Percentiles rank a stretch among this genome's conserved stretches.
These are phyloP conservation scores for Lagopus muta DNA, from an alignment of 2,113 vertebrate genomes.

Conservation along the genomic window DNA sequence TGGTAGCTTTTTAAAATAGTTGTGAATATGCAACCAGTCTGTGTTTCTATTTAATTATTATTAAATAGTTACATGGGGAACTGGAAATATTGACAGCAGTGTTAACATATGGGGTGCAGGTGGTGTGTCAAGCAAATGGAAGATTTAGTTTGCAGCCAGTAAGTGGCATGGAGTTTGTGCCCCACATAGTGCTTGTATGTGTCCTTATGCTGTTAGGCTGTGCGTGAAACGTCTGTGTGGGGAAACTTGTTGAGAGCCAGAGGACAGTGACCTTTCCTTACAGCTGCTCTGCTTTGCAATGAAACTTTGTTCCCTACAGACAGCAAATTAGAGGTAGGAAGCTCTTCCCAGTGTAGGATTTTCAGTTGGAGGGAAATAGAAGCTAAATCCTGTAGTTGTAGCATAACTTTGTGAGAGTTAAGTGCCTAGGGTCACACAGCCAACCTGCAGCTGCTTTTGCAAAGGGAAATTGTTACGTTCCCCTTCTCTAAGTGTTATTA, in stretches of 20 bases:
- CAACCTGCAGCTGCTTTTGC: background rate
- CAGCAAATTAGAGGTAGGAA: constrained; percentile 24
- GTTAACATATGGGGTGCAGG: constrained; percentile 67
- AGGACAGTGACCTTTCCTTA: constrained; percentile 8
- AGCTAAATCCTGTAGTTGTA: background rate
- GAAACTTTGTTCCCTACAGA: constrained; percentile 34
- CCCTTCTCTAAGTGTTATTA: background rate
- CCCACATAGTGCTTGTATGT: background rate
- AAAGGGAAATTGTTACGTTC: background rate
- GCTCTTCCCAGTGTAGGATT: constrained; percentile 3
- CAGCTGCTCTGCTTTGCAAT: constrained; percentile 7
- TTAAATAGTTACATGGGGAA: constrained; percentile 65
- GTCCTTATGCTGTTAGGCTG: constrained; percentile 5
- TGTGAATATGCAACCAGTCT: constrained; percentile 53
- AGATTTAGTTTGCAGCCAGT: constrained; percentile 43
- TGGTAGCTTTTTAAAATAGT: constrained; percentile 49
- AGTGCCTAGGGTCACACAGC: background rate
- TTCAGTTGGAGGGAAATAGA: constrained; percentile 40
- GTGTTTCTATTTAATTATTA: constrained; percentile 71
- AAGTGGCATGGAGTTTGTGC: constrained; percentile 30
- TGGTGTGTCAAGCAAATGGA: constrained; percentile 54
- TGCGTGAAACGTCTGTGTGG: background rate
- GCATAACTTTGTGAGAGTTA: constrained; percentile 21
- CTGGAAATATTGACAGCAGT: constrained; percentile 66
- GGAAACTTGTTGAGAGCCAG: background rate